Evolutionary conservation across 2,113 vertebrate species (phyloP), one percentile per base, ranked within the genome.

Genomic region (Cochlearius cochlearius): DNA sequence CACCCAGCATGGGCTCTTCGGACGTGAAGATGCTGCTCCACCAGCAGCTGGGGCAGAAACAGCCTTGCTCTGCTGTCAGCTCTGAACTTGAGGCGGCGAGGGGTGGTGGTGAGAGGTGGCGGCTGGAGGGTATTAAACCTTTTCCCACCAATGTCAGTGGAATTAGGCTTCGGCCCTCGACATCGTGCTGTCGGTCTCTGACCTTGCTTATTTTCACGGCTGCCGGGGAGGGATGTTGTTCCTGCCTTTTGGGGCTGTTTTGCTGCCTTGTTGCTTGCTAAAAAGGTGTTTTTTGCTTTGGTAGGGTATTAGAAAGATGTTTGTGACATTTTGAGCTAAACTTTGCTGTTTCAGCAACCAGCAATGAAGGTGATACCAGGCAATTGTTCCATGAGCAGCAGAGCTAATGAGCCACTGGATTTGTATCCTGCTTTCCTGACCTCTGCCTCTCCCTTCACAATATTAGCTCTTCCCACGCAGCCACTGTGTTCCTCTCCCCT

Each of bases 281-380:
- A 88, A 88, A 86, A 56, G 27, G 3, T 73, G 27, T 25, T 96
- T 80, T 92, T 58, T n/a, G n/a, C 78, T 92, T 62, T 71, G 59
- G 55, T 9, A 5, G 49, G 58, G 2, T 73, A 4, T 26, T 83
- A 59, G 62, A 76, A 76, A 67, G 67, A 43, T 55, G 18, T 74
- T 83, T 55, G 90, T 86, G 85, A 88, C 78, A 88, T 90, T 96
- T 80, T 62, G 60, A 93, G 90, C 55, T 92, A 19, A 90, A 76
- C 73, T 63, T 82, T 90, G 93, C 90, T 96, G 92, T 82, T 94
- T 96, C 93, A 95, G 92, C 94, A 97, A 19, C 52, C 62, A 19
- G 26, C 64, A 45, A 4, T 2, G 26, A 92, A 95, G 91, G 89
- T 85, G 76, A 89, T 67, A 43, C 18, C 76, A 81, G 56, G 83